Percentiles rank a stretch among this genome's conserved stretches.
Conservation (phyloP, 2,113 vertebrate genomes). For the Xiphorhynchus elegans region DNA sequence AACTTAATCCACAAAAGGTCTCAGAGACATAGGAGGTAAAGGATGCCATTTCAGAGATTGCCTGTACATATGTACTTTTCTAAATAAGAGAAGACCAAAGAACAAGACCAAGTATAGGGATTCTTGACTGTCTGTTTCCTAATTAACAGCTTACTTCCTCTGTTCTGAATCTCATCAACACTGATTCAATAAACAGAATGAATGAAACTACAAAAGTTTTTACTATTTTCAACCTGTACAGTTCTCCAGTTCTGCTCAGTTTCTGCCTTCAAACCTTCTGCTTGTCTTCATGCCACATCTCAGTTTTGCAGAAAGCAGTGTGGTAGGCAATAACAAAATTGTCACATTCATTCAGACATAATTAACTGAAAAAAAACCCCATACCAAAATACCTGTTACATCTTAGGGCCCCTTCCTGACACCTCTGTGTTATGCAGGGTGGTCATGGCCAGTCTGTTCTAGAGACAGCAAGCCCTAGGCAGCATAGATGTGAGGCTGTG, state of each 20-base stretch:
- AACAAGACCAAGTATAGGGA: not conserved
- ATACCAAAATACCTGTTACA: not conserved
- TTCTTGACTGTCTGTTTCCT: not conserved
- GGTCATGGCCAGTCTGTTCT: not conserved
- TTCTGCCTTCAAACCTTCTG: not conserved
- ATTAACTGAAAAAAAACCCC: not conserved
- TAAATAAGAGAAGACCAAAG: not conserved
- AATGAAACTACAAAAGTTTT: fast-evolving
- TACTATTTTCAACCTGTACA: not conserved
- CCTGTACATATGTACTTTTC: not conserved
- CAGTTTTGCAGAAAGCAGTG: not conserved
- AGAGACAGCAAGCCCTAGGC: not conserved
- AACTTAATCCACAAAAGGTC: not conserved
- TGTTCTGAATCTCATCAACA: not conserved
- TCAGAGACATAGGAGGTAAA: not conserved
- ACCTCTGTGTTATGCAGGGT: not conserved
- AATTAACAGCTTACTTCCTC: not conserved
- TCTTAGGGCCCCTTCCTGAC: no score
- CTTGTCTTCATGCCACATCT: not conserved
- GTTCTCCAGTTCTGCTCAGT: fast-evolving
- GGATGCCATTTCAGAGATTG: not conserved
- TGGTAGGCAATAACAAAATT: not conserved
- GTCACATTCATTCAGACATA: not conserved
- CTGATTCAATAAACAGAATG: not conserved
- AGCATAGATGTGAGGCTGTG: not conserved